Base-by-base conservation (phyloP, 2,797 vertebrate species). In the Gymnothorax reevesii region DNA sequence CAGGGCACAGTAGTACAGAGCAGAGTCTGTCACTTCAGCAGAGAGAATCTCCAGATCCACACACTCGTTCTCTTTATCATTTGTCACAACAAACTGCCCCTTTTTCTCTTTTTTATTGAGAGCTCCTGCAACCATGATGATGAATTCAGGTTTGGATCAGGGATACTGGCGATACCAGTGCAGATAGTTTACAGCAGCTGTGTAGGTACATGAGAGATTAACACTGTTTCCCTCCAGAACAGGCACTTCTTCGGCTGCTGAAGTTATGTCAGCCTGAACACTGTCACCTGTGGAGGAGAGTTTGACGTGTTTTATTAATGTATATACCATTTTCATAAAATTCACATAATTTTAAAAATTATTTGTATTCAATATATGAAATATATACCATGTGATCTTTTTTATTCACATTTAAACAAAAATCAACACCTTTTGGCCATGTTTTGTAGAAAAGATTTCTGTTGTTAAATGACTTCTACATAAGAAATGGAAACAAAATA, bases 81-180 rank as follows among this genome's bases (percentile, higher is more conserved):
- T 7, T 73, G 22, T 73, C 27, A 20, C 69, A 73, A 2, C 13
- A 33, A 73, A 73, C 25, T 2, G 0, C 13, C 7, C n/a, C 2
- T 10, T 10, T 1, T n/a, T 73, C 8, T 6, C n/a, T n/a, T n/a
- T n/a, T n/a, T n/a, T n/a, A n/a, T n/a, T 73, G 69, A 10, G n/a
- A 2, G n/a, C 12, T 7, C 9, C 15, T 3, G 12, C 7, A 33
- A 54, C 27, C 3, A 22, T 7, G 75, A 80, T 49, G 75, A 80
- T 12, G 52, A 80, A 80, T 80, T 80, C 75, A 49, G 75, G 75
- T 52, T 80, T 80, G 15, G 84, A 73, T 25, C 55, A 15, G 54
- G 66, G 54, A 17, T 73, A 85, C 15, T 85, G 84, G 1, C 84
- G 84, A 33, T 85, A 85, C 84, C 84, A 85, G 13, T 75, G 27